Base-by-base conservation (phyloP, 2,888 invertebrate species). In the Drosophila monieri region DNA sequence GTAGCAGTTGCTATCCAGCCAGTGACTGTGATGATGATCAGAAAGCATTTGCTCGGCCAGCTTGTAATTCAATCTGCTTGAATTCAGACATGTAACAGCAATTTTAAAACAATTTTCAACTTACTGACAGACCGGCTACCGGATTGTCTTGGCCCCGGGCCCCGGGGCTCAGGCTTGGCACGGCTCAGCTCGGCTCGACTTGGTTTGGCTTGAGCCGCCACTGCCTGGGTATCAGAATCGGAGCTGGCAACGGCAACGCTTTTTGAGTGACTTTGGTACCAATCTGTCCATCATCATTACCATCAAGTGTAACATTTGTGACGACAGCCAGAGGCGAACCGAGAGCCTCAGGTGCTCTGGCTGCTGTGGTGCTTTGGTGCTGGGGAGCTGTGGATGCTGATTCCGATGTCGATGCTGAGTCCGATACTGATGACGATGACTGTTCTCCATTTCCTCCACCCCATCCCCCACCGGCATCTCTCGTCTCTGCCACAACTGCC, bases 251-350 rank as follows among this genome's bases (percentile, higher is more conserved):
- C 76, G 77, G 78, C 74, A 76, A 74, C 79, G 78, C 76, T 85
- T 78, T 83, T 85, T 69, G 89, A 88, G 81, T 85, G 89, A 89
- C 88, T 89, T 90, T 90, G 89, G 90, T 89, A 90, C 89, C 89
- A 90, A 90, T 89, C 90, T 89, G 89, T 89, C 89, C 89, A 89
- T 89, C 89, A 89, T 89, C 90, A 89, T 89, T 89, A 89, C 86
- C 90, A 86, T 89, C 90, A 89, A 89, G 85, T 80, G 87, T 74
- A 81, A 78, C 86, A 86, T 85, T 88, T 84, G 77, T 84, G 84
- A 88, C 84, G 88, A 88, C 88, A 84, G 88, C 73, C 83, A 78
- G 64, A 64, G 86, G 77, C 86, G 77, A 69, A 67, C 84, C 75
- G 74, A 80, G 69, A 58, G 68, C 56, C 58, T 64, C 62, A 70